These are phyloP conservation scores for Tiaroga cobitis DNA, from an alignment of 2,797 vertebrate species.

Conservation along the genomic window DNA sequence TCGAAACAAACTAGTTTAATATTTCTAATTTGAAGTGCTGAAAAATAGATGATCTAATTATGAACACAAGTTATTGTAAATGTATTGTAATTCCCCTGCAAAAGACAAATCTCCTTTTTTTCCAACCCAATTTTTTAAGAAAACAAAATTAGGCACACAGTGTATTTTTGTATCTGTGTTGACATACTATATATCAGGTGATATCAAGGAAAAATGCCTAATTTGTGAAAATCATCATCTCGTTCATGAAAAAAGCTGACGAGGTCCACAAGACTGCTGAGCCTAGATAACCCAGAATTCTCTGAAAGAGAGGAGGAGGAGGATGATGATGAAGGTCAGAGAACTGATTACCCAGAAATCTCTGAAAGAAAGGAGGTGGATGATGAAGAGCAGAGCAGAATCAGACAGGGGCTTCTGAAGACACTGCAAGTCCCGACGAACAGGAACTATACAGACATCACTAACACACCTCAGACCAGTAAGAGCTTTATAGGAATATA, in stretches of 20 bases:
- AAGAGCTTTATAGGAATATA: background rate
- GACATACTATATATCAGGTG: background rate
- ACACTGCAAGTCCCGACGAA: background rate
- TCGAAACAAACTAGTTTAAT: background rate
- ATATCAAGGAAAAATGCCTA: background rate
- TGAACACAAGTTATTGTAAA: too few species aligned
- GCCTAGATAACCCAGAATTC: background rate
- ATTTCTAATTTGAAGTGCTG: background rate
- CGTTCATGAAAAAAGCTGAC: background rate
- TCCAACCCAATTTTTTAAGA: background rate
- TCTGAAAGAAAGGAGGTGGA: background rate
- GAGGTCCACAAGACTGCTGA: background rate
- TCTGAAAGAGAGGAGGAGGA: background rate
- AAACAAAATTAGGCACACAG: background rate
- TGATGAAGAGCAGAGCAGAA: background rate
- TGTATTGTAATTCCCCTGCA: background rate
- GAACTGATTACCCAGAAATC: background rate
- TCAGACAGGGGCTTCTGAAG: background rate
- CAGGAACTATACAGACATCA: background rate
- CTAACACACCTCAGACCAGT: background rate
- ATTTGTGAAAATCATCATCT: background rate
- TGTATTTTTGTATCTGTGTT: background rate
- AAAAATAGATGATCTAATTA: background rate
- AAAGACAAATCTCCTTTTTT: background rate
- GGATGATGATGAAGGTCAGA: background rate